These are phyloP conservation scores for Bombus sibiricus DNA, from an alignment of 1,140 invertebrate genomes.

Conservation along the genomic window DNA sequence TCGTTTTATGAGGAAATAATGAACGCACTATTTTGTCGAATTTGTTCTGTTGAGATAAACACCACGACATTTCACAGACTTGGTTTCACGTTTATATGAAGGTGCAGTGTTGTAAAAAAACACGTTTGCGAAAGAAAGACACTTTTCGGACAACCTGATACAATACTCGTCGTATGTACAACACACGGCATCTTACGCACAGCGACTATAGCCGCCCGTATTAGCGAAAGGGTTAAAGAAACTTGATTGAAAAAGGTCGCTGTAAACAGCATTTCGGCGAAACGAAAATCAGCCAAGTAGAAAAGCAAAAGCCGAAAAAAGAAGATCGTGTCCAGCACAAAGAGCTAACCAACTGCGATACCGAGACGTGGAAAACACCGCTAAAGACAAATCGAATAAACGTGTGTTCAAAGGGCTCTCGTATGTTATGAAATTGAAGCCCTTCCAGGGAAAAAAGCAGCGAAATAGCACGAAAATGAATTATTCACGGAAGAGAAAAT, in stretches of 20 bases:
- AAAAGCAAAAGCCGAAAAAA: background rate
- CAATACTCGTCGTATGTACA: no score
- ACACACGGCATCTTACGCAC: no score
- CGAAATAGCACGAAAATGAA: background rate
- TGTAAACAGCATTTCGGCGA: background rate
- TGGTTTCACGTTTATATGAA: no score
- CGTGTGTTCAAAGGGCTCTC: background rate
- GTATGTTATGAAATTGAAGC: background rate
- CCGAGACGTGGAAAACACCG: background rate
- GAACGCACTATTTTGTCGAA: no score
- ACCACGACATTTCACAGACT: no score
- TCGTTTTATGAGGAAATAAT: no score
- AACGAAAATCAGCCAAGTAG: background rate
- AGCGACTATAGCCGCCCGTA: no score
- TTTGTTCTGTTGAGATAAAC: no score
- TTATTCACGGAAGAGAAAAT: background rate
- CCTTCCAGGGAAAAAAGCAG: background rate
- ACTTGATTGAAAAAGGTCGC: background rate
- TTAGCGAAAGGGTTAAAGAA: no score
- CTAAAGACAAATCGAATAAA: background rate
- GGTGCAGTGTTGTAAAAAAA: no score
- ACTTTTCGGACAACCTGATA: no score
- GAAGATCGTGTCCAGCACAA: background rate
- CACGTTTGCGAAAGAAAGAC: no score
- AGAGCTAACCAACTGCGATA: background rate